Conservation (phyloP, 2,888 invertebrate species). For the Folsomia candida region DNA sequence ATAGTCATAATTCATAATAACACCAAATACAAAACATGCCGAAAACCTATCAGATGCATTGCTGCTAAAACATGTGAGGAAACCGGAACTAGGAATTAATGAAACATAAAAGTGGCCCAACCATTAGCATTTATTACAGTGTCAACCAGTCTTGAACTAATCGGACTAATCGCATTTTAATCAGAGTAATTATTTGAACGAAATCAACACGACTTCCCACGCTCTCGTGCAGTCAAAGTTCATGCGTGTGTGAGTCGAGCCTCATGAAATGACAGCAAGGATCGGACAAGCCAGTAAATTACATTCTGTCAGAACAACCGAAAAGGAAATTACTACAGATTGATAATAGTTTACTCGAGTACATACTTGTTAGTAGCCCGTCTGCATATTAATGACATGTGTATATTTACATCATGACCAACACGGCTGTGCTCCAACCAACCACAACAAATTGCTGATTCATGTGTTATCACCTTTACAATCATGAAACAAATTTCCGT, state of each 20-base stretch:
- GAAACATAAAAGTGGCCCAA: no score
- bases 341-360: background rate
- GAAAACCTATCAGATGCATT: no score
- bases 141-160: background rate
- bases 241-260: background rate
- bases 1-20: no score
- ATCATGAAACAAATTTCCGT: background rate
- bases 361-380: no score
- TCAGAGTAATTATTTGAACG: slow-evolving; percentile 11
- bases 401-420: no score
- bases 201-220: slow-evolving; percentile 1
- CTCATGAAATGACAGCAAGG: background rate
- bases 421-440: background rate
- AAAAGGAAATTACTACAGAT: background rate
- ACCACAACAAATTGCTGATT: background rate
- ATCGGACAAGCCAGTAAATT: background rate
- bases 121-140: no score
- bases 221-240: background rate
- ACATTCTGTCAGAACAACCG: background rate
- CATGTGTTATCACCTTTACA: background rate
- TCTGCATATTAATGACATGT: no score
- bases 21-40: no score
- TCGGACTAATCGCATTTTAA: slow-evolving; percentile 15
- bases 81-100: no score
- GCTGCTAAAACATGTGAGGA: no score